Evolutionary conservation across 2,797 vertebrate species (phyloP).

Genomic region (Monodelphis domestica): DNA sequence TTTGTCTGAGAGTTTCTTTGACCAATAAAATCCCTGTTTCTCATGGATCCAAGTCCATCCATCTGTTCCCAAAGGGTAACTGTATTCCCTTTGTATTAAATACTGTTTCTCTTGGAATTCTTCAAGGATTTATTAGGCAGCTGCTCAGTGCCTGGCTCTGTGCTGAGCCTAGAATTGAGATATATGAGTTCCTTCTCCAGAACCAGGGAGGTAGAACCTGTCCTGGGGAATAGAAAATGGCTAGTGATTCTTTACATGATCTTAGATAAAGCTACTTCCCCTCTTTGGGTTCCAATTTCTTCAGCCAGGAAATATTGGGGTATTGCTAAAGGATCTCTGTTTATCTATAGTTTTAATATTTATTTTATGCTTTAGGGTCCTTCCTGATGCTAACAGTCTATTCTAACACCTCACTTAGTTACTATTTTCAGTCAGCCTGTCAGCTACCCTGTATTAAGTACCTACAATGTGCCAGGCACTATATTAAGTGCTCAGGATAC

Average conservation of each 20-base stretch:
- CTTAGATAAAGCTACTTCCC: not conserved
- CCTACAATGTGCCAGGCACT: not conserved
- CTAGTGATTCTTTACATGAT: not conserved
- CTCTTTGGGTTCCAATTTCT: conserved; percentile 18
- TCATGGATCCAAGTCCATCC: not conserved
- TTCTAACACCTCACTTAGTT: not conserved
- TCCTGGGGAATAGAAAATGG: not conserved
- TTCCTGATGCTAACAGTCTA: not conserved
- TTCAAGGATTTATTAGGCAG: not conserved
- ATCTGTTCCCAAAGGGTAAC: not conserved
- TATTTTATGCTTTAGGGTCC: not conserved
- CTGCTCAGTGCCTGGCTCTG: not conserved
- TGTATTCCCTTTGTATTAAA: not conserved
- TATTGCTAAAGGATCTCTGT: not conserved
- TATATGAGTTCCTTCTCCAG: not conserved
- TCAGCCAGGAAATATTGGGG: not conserved
- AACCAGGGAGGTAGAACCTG: not conserved
- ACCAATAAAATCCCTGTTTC: not conserved
- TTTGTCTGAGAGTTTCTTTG: not conserved
- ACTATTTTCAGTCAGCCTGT: not conserved
- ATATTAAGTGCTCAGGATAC: not conserved
- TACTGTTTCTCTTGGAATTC: not conserved
- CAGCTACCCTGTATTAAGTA: not conserved
- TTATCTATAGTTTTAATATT: not conserved
- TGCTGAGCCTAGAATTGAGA: not conserved